These are phyloP conservation scores for Ochotona curzoniae DNA, from an alignment of 2,113 vertebrate genomes.

Conservation along the genomic window DNA sequence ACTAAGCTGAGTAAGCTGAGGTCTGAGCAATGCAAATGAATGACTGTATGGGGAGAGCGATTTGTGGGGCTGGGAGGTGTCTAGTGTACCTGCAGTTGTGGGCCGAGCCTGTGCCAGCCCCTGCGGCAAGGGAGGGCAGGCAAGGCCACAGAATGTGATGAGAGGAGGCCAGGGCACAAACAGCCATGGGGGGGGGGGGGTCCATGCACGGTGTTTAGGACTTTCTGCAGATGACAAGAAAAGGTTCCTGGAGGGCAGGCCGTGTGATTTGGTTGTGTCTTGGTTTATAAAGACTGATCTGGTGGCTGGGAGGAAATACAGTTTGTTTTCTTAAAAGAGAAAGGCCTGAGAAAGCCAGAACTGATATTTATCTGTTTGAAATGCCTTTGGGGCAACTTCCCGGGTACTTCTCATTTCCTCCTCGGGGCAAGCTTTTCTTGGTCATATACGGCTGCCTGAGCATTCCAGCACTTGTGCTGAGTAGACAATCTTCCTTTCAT, in stretches of 20 bases:
- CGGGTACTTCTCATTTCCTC: background rate
- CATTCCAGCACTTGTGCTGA: background rate
- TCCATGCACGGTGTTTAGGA: background rate
- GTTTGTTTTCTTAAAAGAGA: background rate
- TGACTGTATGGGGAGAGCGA: background rate
- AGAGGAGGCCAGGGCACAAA: no score
- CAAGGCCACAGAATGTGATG: background rate
- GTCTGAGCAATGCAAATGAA: background rate
- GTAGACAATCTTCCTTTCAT: background rate
- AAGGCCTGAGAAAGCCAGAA: background rate
- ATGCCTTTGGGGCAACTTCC: background rate
- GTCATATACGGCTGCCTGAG: background rate
- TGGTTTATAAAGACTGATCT: background rate
- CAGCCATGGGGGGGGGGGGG: background rate
- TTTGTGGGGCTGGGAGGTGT: background rate
- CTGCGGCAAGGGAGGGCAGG: background rate
- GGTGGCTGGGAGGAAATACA: background rate
- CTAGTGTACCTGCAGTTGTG: no score
- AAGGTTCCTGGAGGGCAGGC: background rate
- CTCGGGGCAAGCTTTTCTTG: background rate
- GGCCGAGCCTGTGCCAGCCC: no score
- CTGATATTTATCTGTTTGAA: background rate
- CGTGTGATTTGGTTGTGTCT: background rate
- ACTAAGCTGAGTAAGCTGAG: background rate
- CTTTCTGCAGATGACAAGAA: background rate